phyloP scores from a whole-genome alignment of 2,113 vertebrate species.

The Salvelinus alpinus region DNA sequence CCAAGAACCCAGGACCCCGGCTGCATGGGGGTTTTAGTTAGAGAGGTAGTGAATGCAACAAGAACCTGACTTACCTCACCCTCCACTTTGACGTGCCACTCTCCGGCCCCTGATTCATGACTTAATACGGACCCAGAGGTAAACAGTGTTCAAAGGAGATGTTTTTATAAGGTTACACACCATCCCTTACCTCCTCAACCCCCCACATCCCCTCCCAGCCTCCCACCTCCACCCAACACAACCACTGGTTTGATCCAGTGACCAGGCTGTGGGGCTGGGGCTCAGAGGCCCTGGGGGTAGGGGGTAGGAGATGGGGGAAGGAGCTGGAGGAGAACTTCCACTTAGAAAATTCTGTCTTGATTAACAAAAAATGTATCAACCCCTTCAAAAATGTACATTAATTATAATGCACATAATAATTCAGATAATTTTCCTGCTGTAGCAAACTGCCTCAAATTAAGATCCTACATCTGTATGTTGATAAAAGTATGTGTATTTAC shows the following conservation, averaged over 20 bases:
- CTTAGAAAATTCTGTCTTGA: too few species aligned
- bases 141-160: constrained; percentile 51
- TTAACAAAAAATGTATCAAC: too few species aligned
- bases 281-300: too few species aligned
- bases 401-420: too few species aligned
- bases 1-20: constrained; percentile 15
- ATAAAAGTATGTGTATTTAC: constrained; percentile 39
- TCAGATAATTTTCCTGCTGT: too few species aligned
- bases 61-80: constrained; percentile 59
- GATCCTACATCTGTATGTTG: constrained; percentile 9
- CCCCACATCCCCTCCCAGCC: constrained; percentile 19
- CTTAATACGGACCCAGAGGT: constrained; percentile 41
- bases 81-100: constrained; percentile 39
- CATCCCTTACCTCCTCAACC: background rate
- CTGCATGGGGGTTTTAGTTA: constrained; percentile 44
- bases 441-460: too few species aligned
- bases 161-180: constrained; percentile 53
- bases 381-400: too few species aligned
- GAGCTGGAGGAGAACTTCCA: too few species aligned
- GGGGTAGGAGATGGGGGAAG: too few species aligned
- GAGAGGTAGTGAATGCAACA: constrained; percentile 57
- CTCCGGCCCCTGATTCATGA: constrained; percentile 51
- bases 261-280: too few species aligned
- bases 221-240: constrained; percentile 10
- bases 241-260: too few species aligned